These are phyloP conservation scores for Piprites chloris DNA, from an alignment of 2,113 vertebrate species.

Conservation along the genomic window DNA sequence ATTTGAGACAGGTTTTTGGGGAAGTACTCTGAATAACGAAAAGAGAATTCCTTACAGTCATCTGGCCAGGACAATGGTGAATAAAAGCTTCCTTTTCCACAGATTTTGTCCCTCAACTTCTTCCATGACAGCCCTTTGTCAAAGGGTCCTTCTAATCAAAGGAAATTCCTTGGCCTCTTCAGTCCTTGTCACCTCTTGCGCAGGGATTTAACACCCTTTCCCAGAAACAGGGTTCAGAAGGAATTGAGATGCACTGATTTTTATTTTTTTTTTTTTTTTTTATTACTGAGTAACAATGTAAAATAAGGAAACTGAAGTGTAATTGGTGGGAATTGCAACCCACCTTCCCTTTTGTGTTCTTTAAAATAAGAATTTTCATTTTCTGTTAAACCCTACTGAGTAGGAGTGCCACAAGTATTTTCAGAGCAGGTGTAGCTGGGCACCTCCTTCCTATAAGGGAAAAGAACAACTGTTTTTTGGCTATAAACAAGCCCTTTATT, in stretches of 20 bases:
- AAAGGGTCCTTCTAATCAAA: not conserved
- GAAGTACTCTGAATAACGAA: not conserved
- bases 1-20: not conserved
- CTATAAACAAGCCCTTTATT: rapidly evolving
- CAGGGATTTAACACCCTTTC: rapidly evolving
- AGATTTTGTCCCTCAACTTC: not conserved
- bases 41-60: rapidly evolving
- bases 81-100: rapidly evolving
- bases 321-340: not conserved
- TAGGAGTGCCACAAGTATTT: not conserved
- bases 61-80: not conserved
- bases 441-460: rapidly evolving
- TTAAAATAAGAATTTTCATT: not conserved
- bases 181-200: not conserved
- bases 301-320: not conserved
- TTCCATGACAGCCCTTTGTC: not conserved
- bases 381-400: not conserved
- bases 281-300: not conserved
- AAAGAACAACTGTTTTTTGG: not conserved
- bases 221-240: not conserved
- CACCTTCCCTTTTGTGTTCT: not conserved
- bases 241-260: not conserved
- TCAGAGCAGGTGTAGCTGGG: not conserved
- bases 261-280: too few species aligned
- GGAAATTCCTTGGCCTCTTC: not conserved